Conservation (phyloP, 2,797 vertebrate species). For the Meda fulgida region DNA sequence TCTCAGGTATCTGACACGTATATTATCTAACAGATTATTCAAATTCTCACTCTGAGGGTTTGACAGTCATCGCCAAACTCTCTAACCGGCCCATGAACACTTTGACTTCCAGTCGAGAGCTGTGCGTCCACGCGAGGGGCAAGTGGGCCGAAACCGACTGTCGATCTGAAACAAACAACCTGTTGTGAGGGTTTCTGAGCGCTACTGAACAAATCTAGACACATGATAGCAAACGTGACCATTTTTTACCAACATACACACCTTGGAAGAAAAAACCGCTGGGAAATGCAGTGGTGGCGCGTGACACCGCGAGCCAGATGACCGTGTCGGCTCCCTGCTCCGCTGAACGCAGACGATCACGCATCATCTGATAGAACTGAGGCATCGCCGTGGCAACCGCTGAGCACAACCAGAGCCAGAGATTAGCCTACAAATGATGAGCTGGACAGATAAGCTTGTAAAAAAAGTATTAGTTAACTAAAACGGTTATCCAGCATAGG, state of each 20-base stretch:
- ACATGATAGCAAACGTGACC: not conserved
- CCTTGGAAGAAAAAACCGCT: conserved; percentile 80
- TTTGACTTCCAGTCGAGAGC: conserved; percentile 67
- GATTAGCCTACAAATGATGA: not conserved
- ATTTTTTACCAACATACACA: conserved; percentile 35
- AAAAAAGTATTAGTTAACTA: not conserved
- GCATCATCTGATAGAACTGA: conserved; percentile 78
- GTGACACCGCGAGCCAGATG: conserved; percentile 75
- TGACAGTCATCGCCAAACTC: conserved; percentile 61
- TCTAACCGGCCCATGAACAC: conserved; percentile 72
- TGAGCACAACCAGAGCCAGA: conserved; percentile 42
- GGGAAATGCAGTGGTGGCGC: conserved; percentile 59
- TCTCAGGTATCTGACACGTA: not conserved
- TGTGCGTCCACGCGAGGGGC: conserved; percentile 77
- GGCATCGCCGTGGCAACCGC: conserved; percentile 76
- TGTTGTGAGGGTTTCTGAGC: not conserved
- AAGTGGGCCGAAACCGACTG: conserved; percentile 69
- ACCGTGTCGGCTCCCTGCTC: conserved; percentile 77
- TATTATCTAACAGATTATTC: not conserved
- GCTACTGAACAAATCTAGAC: not conserved
- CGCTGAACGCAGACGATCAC: conserved; percentile 67
- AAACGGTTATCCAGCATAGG: not conserved
- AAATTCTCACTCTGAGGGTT: conserved; percentile 45
- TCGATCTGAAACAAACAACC: conserved; percentile 69
- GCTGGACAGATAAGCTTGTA: not conserved